Base-by-base conservation (phyloP, 2,888 invertebrate genomes). In the Tiliacea citrago region DNA sequence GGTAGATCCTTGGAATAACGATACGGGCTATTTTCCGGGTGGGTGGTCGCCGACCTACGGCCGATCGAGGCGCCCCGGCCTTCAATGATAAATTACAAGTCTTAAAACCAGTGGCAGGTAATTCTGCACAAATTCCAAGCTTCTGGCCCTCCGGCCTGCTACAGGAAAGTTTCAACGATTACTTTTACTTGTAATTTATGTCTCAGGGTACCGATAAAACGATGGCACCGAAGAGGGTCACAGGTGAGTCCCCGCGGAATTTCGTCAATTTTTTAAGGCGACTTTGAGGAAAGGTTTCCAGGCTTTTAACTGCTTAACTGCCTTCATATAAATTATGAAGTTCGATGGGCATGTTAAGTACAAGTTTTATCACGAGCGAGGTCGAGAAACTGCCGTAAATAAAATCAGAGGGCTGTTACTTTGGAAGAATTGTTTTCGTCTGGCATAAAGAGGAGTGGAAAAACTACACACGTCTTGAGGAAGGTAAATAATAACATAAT, bases 101-200 rank as follows among this genome's bases (percentile, higher is more conserved):
- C 96, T 97, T 97, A 96, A 95, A 96, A 96, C 95, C 96, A 94
- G 95, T 97, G 97, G 97, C 97, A 97, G 97, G 97, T 97, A 97
- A 97, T 97, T 95, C 94, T 92, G 93, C 93, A 93, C 93, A 94
- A 95, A 95, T 95, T 95, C 93, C 93, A 90, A 86, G 91, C 91
- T 90, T 88, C 89, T 92, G 91, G 91, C 92, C 91, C 93, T 92
- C 91, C 90, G 91, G 90, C 91, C 90, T 92, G 91, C 91, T 93
- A 90, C 92, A 91, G 91, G 90, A 94, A 96, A 96, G 93, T 95
- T 96, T 94, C 93, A 94, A 93, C 95, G 95, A 95, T 96, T 95
- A 95, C 95, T 95, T 95, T 94, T 93, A 93, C 93, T 93, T 91
- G 93, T 93, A 95, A 95, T 96, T 96, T 95, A 95, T 95, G 94